Conservation (phyloP, 2,797 vertebrate species). For the Urocyon cinereoargenteus region DNA sequence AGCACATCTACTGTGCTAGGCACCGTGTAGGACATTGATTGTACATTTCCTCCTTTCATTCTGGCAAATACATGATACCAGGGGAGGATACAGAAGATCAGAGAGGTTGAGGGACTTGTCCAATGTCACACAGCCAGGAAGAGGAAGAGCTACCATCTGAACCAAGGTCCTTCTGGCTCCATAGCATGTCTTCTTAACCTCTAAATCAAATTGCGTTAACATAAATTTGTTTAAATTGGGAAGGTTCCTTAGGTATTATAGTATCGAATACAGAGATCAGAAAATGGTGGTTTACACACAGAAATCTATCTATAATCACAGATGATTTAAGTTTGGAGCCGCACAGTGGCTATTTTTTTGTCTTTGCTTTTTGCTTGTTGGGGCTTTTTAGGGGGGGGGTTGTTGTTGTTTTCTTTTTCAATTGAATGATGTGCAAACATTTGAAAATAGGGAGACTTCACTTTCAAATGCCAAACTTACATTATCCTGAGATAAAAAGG, state of each 20-base stretch:
- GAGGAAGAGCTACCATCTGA: not conserved
- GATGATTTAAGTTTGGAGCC: not conserved
- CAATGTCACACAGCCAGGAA: not conserved
- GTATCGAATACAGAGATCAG: not conserved
- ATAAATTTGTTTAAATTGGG: not conserved
- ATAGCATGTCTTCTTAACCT: not conserved
- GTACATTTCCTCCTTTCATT: not conserved
- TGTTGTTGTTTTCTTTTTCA: not conserved
- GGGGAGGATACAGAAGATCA: not conserved
- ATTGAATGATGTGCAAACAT: not conserved
- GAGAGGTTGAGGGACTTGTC: not conserved
- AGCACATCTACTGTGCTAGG: not conserved
- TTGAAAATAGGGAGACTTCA: not conserved
- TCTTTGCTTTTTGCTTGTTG: not conserved
- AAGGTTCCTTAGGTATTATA: not conserved
- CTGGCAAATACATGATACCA: not conserved
- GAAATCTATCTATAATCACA: not conserved
- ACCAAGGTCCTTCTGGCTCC: not conserved
- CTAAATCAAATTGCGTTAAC: not conserved
- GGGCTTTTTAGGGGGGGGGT: not conserved
- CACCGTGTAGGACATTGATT: not conserved
- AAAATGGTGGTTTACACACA: not conserved
- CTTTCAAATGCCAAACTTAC: not conserved
- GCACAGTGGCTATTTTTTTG: not conserved
- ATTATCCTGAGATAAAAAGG: not conserved